These are phyloP conservation scores for Enteromius mattozi DNA, from an alignment of 2,797 vertebrate species.

Conservation along the genomic window DNA sequence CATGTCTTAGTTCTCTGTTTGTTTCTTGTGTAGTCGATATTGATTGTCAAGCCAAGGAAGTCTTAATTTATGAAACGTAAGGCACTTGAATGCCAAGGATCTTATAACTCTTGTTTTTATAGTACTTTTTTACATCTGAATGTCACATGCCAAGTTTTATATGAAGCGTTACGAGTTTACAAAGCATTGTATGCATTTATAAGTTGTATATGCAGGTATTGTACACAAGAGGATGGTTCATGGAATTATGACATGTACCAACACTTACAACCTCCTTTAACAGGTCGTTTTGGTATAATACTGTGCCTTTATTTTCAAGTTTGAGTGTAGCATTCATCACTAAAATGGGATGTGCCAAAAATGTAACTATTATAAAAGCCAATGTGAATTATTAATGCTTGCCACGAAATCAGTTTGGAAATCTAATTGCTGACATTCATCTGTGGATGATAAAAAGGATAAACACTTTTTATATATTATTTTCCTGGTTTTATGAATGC, in stretches of 20 bases:
- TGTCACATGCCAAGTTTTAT: constrained; percentile 34
- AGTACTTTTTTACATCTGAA: constrained; percentile 17
- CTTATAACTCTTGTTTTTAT: neutral
- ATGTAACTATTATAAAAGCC: constrained; percentile 17
- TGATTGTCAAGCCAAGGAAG: neutral
- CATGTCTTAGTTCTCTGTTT: neutral
- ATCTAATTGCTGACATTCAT: neutral
- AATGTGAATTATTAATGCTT: neutral
- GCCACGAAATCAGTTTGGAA: neutral
- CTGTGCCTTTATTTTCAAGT: constrained; percentile 16
- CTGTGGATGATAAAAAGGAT: constrained; percentile 7
- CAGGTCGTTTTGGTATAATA: neutral
- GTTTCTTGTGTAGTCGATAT: neutral
- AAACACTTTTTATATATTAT: neutral
- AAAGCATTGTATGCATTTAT: constrained; percentile 21
- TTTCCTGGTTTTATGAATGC: constrained; percentile 8
- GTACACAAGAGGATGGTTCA: neutral
- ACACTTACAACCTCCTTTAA: neutral
- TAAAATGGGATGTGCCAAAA: constrained; percentile 31
- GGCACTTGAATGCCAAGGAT: neutral
- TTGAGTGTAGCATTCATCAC: neutral
- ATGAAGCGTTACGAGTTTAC: constrained; percentile 33
- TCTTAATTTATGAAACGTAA: constrained; percentile 5
- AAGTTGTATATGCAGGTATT: constrained; percentile 1
- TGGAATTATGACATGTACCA: constrained; percentile 1